phyloP scores from a whole-genome alignment of 1,140 invertebrate species.

The Hyles vespertilio region DNA sequence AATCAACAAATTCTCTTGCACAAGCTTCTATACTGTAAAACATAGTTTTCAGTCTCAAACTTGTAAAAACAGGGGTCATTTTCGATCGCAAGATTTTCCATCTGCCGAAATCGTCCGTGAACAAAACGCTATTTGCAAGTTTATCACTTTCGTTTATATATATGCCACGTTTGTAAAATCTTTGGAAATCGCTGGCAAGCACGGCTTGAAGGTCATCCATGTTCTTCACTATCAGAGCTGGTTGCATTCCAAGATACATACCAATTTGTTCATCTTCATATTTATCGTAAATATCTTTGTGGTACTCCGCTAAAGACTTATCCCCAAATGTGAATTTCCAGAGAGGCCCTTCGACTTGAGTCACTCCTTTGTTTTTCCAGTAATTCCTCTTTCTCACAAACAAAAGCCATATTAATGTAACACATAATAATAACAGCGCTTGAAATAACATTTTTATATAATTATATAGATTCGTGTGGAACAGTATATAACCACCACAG shows the following conservation, averaged over 20 bases:
- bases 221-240: constrained; percentile 47
- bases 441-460: constrained; percentile 18
- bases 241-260: constrained; percentile 19
- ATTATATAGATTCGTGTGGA: too few species aligned
- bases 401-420: constrained; percentile 13
- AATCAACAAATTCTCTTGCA: constrained; percentile 33
- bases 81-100: constrained; percentile 62
- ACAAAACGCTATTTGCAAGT: constrained; percentile 52
- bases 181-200: constrained; percentile 69
- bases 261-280: constrained; percentile 31
- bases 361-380: constrained; percentile 37
- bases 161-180: constrained; percentile 55
- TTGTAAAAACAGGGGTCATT: constrained; percentile 52
- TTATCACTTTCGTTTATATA: constrained; percentile 48
- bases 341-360: constrained; percentile 24
- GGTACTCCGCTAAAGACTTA: constrained; percentile 30
- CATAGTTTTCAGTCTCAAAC: constrained; percentile 63
- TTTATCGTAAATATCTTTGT: constrained; percentile 32
- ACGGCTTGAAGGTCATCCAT: constrained; percentile 74
- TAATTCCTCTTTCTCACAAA: constrained; percentile 23
- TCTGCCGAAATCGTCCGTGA: constrained; percentile 46
- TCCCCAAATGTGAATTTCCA: constrained; percentile 29
- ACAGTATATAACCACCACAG: too few species aligned
- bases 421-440: constrained; percentile 8
- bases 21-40: constrained; percentile 55